These are phyloP conservation scores for Megalops cyprinoides DNA, from an alignment of 2,797 vertebrate genomes.

Conservation along the genomic window DNA sequence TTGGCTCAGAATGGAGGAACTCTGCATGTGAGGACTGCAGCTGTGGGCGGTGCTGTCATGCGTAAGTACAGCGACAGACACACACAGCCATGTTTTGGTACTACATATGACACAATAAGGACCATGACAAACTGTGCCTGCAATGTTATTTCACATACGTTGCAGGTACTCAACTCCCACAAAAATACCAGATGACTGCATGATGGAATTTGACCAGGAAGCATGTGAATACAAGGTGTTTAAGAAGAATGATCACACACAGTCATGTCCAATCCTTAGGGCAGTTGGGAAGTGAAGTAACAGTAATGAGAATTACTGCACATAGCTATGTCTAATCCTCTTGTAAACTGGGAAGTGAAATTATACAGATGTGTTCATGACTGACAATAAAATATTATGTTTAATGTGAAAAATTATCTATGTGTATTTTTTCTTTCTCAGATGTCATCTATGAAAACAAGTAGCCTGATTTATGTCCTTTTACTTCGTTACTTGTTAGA, in stretches of 20 bases:
- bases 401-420: too few relatives aligned
- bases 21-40: conserved; percentile 46
- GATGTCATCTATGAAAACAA: too few relatives aligned
- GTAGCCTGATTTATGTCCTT: too few relatives aligned
- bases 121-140: not conserved
- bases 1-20: conserved; percentile 60
- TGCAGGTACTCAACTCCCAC: conserved; percentile 46
- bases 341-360: too few relatives aligned
- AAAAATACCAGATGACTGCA: conserved; percentile 37
- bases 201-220: conserved; percentile 48
- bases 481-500: too few relatives aligned
- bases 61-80: conserved; percentile 41
- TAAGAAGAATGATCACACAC: conserved; percentile 50
- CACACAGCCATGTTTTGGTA: not conserved
- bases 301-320: too few relatives aligned
- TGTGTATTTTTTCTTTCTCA: too few relatives aligned
- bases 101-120: not conserved
- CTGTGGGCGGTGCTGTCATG: conserved; percentile 44
- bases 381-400: too few relatives aligned
- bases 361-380: too few relatives aligned
- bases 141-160: conserved; percentile 18
- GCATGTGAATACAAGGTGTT: conserved; percentile 58
- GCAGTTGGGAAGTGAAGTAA: conserved; percentile 53
- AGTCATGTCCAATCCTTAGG: conserved; percentile 20
- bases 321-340: too few relatives aligned